Evolutionary conservation across 1,140 invertebrate genomes (phyloP), one percentile per base, ranked within the genome.

Genomic region (Drosophila funebris): DNA sequence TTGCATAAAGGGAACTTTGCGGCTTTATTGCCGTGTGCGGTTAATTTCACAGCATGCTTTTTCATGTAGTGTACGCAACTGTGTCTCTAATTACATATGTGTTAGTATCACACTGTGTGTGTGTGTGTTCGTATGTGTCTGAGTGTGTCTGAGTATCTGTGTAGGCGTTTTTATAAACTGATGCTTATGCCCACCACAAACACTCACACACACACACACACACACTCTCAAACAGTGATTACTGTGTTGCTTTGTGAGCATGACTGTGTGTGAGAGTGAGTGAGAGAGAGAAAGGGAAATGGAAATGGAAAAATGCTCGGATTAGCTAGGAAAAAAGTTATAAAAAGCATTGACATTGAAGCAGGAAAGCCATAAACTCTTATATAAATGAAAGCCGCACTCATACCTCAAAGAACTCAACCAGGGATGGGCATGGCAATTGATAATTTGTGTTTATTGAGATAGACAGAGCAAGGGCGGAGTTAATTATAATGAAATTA

Each of bases 51-150:
- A 46, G 39, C 60, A 58, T 61, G 58, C 36, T 77, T 77, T 76
- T 77, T 36, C 60, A 56, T 79, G 76, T 46, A 68, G 27, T 68
- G 57, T 58, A 57, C 39, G 14, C 22, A 22, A 68, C 66, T 61
- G 76, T 85, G 83, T 78, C 62, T 83, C 74, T 78, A 85, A 82
- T 85, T 85, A 78, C 74, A 67, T 60, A 57, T 33, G 75, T 20
- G 57, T 20, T 43, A 43, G 63, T 61, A 66, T 62, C 41, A 61
- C 16, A 36, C 39, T 39, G 48, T 36, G 31, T 52, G 8, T 27
- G 61, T 52, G 69, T 50, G 57, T 1, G 31, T 11, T 2, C 11
- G 31, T 46, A 39, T 37, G 14, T 43, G 58, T 43, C 8, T 6
- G 52, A 18, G 24, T 18, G 33, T 20, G 16, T 54, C 52, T 39